Evolutionary conservation across 1,140 invertebrate species (phyloP), one percentile per base, ranked within the genome.

Genomic region (Bombyx mandarina): DNA sequence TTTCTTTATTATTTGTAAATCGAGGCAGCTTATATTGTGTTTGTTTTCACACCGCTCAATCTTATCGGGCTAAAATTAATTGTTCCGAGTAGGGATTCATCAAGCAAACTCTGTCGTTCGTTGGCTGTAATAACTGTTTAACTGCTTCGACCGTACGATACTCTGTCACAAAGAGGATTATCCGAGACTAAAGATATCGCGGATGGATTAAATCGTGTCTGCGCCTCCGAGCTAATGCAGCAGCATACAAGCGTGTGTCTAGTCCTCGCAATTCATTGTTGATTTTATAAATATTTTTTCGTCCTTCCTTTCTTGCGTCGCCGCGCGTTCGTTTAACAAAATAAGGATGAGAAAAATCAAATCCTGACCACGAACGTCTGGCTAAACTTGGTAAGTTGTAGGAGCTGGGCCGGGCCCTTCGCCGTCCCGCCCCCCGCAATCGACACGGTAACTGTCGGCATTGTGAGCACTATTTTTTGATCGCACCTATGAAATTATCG

Each of bases 321-420:
- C 75, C 77, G 78, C 73, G 78, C 76, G 73, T 84, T 76, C 77
- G 62, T 76, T 82, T 79, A 65, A 78, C 78, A 75, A 84, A 82
- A 86, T 92, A 91, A 93, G 91, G 91, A 93, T 87, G 92, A 93
- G 91, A 93, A 93, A 91, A 93, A 93, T 91, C 96, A 98, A 92
- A 97, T 98, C 86, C 92, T 98, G 81, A 97, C 96, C 78, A 97
- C 96, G 88, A 98, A 97, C 90, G 94, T 96, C 86, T 98, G 97
- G 96, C 93, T 98, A 75, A 97, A 97, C 90, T 92, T 98, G 95
- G 96, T 98, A 93, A 96, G 96, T 96, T 89, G 88, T 90, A 91
- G 91, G 90, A 89, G 89, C 87, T 88, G 88, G 72, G 79, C 67
- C 68, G 61, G 79, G 75, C 77, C 77, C 79, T 75, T 77, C 69